phyloP scores from a whole-genome alignment of 2,113 vertebrate genomes.

The Catharus bicknelli region DNA sequence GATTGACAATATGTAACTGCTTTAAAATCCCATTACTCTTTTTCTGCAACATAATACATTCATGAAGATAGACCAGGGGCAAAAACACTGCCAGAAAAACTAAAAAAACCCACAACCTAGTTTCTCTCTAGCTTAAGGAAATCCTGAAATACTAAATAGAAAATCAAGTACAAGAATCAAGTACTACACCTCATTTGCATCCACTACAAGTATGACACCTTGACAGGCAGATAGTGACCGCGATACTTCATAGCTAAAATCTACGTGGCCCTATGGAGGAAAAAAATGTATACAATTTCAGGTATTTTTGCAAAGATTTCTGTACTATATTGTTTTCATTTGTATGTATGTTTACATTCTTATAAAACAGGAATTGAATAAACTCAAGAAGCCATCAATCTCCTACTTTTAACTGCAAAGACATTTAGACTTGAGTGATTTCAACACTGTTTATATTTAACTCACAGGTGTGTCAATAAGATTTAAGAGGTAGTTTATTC shows the following conservation, averaged over 20 bases:
- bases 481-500: constrained; percentile 90
- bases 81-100: not conserved
- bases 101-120: rapidly evolving
- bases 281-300: not conserved
- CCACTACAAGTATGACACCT: constrained; percentile 92
- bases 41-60: not conserved
- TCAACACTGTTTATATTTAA: not conserved
- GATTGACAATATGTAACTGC: not conserved
- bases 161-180: not conserved
- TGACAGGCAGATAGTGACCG: constrained; percentile 94
- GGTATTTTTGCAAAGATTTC: not conserved
- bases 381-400: not conserved
- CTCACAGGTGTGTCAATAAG: constrained; percentile 97
- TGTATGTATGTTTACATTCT: not conserved
- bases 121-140: not conserved
- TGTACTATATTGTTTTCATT: not conserved
- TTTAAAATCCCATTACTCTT: not conserved
- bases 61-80: not conserved
- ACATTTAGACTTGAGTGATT: not conserved
- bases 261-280: constrained; percentile 88
- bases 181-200: constrained; percentile 91
- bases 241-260: constrained; percentile 97
- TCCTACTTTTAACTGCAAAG: not conserved
- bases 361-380: not conserved
- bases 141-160: not conserved